A percentile compares a stretch with the other conserved stretches of the same genome.
Conservation (phyloP, 2,113 vertebrate genomes). For the Abramis brama region DNA sequence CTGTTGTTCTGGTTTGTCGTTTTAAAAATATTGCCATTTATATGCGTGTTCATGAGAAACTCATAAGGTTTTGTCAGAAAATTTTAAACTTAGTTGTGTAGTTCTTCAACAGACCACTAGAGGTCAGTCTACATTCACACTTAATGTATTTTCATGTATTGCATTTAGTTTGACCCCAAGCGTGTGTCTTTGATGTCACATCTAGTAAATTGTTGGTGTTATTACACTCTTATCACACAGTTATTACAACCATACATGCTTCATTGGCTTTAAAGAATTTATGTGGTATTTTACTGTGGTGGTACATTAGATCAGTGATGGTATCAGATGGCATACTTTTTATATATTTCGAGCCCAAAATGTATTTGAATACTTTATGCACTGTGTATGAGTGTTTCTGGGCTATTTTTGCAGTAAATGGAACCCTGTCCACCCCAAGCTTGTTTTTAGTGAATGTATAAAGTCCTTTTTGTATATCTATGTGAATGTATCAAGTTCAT, state of each 20-base stretch:
- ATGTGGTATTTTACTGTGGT: no score
- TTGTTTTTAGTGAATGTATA: no score
- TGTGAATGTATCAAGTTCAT: no score
- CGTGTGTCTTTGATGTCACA: neutral
- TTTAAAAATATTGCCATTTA: neutral
- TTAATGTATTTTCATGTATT: neutral
- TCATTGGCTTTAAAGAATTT: no score
- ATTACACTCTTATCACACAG: slow-evolving; percentile 26
- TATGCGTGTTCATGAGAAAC: neutral
- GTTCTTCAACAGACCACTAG: slow-evolving; percentile 62
- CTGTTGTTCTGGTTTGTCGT: neutral
- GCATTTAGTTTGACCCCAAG: neutral
- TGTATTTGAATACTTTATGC: no score
- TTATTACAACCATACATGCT: neutral
- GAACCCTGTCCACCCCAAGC: no score
- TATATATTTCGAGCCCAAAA: no score
- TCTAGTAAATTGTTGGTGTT: neutral
- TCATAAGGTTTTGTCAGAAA: neutral
- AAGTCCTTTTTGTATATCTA: no score
- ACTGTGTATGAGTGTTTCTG: no score
- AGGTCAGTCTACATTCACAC: slow-evolving; percentile 50
- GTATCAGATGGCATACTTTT: no score
- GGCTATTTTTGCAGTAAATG: no score
- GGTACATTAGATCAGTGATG: no score
- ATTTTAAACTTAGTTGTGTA: neutral